Conservation (phyloP, 2,113 vertebrate genomes). For the Orientallactaga bullata region DNA sequence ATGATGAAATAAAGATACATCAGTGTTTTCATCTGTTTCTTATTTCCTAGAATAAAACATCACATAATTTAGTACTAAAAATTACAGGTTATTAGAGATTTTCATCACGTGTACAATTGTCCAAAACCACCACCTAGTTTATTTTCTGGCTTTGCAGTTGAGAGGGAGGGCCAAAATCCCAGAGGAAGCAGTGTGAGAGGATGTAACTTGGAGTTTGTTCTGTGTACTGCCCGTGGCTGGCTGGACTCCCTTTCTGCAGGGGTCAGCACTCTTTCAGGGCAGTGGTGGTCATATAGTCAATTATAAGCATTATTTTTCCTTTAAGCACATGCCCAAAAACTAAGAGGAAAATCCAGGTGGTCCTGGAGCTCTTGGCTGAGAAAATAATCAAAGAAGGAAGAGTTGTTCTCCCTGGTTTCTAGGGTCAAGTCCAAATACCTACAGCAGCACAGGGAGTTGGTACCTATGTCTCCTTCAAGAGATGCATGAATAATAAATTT, state of each 20-base stretch:
- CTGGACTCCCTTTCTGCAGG: background rate
- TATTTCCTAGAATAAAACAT: conserved; percentile 82
- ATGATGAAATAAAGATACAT: conserved; percentile 86
- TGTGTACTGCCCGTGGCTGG: background rate
- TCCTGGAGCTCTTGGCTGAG: conserved; percentile 48
- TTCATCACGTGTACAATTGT: conserved; percentile 77
- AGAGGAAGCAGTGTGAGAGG: conserved; percentile 29
- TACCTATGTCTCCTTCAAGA: conserved; percentile 32
- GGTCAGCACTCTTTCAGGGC: conserved; percentile 14
- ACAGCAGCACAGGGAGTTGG: conserved; percentile 2
- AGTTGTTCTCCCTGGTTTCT: conserved; percentile 26
- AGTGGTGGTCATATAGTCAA: background rate
- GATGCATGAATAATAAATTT: conserved; percentile 50
- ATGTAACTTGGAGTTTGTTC: background rate
- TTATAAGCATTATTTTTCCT: conserved; percentile 32
- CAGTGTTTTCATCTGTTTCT: conserved; percentile 83
- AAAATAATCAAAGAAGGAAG: conserved; percentile 25
- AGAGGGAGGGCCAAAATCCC: conserved; percentile 41
- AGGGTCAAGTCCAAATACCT: background rate
- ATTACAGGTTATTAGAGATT: conserved; percentile 76
- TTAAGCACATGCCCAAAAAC: background rate
- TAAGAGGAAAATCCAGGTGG: conserved; percentile 49
- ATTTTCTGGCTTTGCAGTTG: conserved; percentile 72
- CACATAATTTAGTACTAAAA: conserved; percentile 84
- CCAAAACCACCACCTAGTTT: conserved; percentile 66